Base-by-base conservation (phyloP, 2,113 vertebrate genomes). In the Oriolus oriolus region DNA sequence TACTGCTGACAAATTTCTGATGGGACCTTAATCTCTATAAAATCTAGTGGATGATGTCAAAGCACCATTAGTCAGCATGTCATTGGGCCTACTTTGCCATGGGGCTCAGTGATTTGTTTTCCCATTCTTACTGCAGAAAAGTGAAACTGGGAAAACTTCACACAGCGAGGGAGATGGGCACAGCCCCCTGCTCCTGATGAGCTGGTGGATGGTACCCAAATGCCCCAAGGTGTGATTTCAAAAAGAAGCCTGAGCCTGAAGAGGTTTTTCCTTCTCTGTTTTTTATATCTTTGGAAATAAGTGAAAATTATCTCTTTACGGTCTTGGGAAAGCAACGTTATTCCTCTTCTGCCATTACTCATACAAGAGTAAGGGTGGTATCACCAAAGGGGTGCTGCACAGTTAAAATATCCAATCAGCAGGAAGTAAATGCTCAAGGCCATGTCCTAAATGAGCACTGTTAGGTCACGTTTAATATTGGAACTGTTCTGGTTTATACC, bases 1-100 rank as follows among this genome's bases (percentile, higher is more conserved):
- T 91, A 74, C 82, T 95, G 85, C 85, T 92, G 95, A 95, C 84
- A 93, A 84, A 81, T 88, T 95, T 94, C 90, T 96, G 79, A 92
- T 7, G 37, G 89, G 92, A 83, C 87, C 79, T 94, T 84, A 86
- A 84, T 95, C 79, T 88, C 79, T 61, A 13, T 63, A 39, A 85
- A 94, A 76, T 80, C 87, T 85, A 73, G 28, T 74, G 87, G 90
- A 59, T 83, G 70, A 57, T 96, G 91, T 93, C 85, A 91, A 85
- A 96, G 89, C 70, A 90, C 61, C 75, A 76, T 91, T 95, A 96
- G 70, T 94, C 95, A 97, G 87, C 75, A 70, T 78, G 88, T 95
- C 93, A 87, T 28, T 47, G 4, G 76, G 71, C 35, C 41, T 2
- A 4, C 68, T 65, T 42, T 83, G 52, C 5, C 0, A 2, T n/a